Conservation (phyloP, 2,113 vertebrate genomes). For the Semnopithecus entellus region DNA sequence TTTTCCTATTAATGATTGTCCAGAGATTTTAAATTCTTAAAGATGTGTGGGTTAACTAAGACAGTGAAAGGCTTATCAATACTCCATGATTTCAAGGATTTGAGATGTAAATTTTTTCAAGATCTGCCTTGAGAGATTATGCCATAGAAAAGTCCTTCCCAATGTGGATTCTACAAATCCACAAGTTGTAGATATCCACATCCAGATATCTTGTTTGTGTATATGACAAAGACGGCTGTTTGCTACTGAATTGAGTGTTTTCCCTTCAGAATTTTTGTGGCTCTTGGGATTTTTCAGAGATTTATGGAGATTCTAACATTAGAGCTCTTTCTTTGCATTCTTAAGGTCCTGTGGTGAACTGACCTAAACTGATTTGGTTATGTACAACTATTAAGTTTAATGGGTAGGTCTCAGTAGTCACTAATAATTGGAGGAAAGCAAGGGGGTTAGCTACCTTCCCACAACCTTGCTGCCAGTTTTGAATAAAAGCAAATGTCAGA, state of each 20-base stretch:
- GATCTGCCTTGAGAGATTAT: background rate
- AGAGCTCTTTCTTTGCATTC: background rate
- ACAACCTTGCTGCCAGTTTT: background rate
- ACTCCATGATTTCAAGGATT: background rate
- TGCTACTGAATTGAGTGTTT: conserved; percentile 8
- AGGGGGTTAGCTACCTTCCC: background rate
- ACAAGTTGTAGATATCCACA: background rate
- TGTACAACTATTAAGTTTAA: background rate
- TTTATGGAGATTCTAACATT: background rate
- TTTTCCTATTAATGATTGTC: background rate
- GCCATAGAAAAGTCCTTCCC: background rate
- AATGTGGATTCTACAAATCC: background rate
- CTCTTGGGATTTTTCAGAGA: background rate
- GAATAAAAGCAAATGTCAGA: conserved; percentile 25
- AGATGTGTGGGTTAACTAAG: background rate
- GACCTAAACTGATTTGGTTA: background rate
- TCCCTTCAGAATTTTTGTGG: background rate
- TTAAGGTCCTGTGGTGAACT: background rate
- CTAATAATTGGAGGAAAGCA: background rate
- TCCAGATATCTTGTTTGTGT: background rate
- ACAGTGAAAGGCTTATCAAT: background rate
- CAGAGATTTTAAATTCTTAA: conserved; percentile 47
- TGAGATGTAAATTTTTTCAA: conserved; percentile 4
- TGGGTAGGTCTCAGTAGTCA: background rate
- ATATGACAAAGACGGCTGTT: background rate